Evolutionary conservation across 1,140 invertebrate species (phyloP).

Genomic region (Phthorimaea operculella): DNA sequence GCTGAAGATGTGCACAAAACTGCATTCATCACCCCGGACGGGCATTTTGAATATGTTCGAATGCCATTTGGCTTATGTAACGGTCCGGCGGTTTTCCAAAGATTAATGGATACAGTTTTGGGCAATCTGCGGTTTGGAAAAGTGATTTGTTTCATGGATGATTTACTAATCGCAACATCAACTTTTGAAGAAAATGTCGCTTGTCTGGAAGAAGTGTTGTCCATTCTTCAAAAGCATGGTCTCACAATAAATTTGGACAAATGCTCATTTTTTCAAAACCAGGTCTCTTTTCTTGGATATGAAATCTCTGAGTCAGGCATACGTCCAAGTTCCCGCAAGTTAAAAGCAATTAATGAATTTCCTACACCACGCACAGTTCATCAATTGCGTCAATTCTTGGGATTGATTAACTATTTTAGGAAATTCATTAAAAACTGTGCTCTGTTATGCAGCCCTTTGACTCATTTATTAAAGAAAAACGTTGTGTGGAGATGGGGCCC

Average conservation of each 20-base stretch:
- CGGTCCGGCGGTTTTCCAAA: constrained; percentile 12
- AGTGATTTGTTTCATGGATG: constrained; percentile 21
- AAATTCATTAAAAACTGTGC: constrained; percentile 25
- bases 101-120: constrained; percentile 12
- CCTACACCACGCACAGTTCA: constrained; percentile 18
- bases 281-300: constrained; percentile 13
- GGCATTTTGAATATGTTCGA: constrained; percentile 28
- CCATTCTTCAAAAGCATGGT: constrained; percentile 9
- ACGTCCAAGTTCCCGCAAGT: background rate
- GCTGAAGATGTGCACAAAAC: constrained; percentile 10
- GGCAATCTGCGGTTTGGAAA: constrained; percentile 7
- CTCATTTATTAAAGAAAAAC: constrained; percentile 13
- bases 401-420: constrained; percentile 19
- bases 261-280: constrained; percentile 9
- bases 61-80: constrained; percentile 23
- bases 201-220: constrained; percentile 5
- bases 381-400: constrained; percentile 9
- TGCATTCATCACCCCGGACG: constrained; percentile 27
- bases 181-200: constrained; percentile 15
- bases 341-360: constrained; percentile 10
- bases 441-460: constrained; percentile 9
- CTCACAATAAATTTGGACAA: constrained; percentile 14
- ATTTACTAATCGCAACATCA: constrained; percentile 20
- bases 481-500: constrained; percentile 13
- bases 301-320: background rate